These are phyloP conservation scores for Macrotus californicus DNA, from an alignment of 2,113 vertebrate species.

Conservation along the genomic window DNA sequence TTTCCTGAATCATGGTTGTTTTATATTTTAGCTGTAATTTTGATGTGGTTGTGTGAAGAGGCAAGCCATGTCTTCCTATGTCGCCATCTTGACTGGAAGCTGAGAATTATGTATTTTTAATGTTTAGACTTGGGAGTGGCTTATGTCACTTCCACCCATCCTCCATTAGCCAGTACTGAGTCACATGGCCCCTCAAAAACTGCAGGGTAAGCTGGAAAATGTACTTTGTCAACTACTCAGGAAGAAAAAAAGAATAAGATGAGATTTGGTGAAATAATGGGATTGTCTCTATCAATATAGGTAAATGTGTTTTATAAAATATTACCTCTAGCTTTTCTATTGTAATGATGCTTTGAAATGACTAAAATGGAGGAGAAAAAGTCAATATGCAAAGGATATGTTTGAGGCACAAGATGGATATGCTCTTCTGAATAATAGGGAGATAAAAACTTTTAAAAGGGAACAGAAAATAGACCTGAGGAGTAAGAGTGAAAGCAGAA, in stretches of 20 bases:
- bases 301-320: conserved; percentile 27
- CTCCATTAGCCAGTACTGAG: not conserved
- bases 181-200: not conserved
- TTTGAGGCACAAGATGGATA: not conserved
- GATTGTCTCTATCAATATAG: not conserved
- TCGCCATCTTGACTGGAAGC: too few species aligned
- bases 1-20: too few species aligned
- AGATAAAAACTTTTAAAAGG: not conserved
- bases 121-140: not conserved
- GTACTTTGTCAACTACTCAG: not conserved
- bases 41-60: too few species aligned
- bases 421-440: not conserved
- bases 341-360: not conserved
- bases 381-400: not conserved
- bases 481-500: too few species aligned
- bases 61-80: too few species aligned
- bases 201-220: not conserved
- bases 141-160: not conserved
- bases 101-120: not conserved
- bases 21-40: too few species aligned
- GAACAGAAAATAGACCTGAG: too few species aligned
- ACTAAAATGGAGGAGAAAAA: not conserved
- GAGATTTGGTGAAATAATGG: not conserved
- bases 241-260: not conserved
- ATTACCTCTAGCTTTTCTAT: not conserved